Conservation (phyloP, 2,797 vertebrate genomes). For the Sebastes baramenuke region DNA sequence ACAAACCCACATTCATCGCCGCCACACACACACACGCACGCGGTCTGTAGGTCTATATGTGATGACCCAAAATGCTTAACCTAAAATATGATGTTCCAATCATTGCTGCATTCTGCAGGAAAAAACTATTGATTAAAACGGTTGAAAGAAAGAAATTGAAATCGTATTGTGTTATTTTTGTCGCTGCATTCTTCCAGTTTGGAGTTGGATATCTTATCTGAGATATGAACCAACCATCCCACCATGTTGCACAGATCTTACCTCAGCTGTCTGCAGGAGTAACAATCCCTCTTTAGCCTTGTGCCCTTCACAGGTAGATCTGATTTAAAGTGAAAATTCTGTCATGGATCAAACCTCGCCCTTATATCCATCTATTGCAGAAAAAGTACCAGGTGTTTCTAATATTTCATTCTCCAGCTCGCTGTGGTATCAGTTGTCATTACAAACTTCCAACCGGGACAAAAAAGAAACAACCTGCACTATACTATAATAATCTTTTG, state of each 20-base stretch:
- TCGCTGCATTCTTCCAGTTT: background rate
- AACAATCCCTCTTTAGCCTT: conserved; percentile 4
- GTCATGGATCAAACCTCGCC: background rate
- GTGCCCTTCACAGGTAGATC: conserved; percentile 29
- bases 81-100: background rate
- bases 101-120: background rate
- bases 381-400: conserved; percentile 18
- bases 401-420: conserved; percentile 24
- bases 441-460: conserved; percentile 23
- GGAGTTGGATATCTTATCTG: background rate
- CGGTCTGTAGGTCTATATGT: background rate
- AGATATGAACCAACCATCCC: background rate
- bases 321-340: conserved; percentile 28
- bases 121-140: background rate
- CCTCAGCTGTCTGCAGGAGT: background rate
- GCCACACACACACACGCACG: too few species aligned
- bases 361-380: conserved; percentile 10
- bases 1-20: too few species aligned
- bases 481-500: background rate
- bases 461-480: conserved; percentile 20
- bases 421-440: conserved; percentile 16
- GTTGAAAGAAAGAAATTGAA: background rate
- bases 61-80: background rate
- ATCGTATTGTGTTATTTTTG: background rate
- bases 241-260: background rate